Evolutionary conservation across 2,797 vertebrate species (phyloP), one percentile per base, ranked within the genome.

Genomic region (Epinephelus malabaricus): DNA sequence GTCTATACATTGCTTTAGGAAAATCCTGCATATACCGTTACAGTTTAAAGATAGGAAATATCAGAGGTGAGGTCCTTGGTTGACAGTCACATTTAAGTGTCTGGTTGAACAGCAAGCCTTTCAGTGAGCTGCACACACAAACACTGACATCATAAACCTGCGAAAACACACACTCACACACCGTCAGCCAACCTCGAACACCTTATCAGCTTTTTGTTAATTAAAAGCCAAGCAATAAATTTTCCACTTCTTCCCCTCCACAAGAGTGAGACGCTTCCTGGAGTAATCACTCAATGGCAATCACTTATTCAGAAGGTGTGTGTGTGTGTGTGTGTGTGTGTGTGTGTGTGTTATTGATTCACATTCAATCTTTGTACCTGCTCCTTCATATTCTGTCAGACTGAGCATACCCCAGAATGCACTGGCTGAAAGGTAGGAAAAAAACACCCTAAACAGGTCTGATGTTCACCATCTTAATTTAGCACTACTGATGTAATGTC

Each of bases 171-270:
- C 47, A 62, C 68, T 27, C 49, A 56, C 75, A 73, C 30, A 51
- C 43, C 13, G 30, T 54, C 69, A 75, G 49, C 27, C 65, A 69
- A 75, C 68, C 76, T 34, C 64, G 60, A 63, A 69, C 63, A 80
- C 71, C 73, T 77, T 87, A 90, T 92, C 83, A 87, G 71, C 60
- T 67, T 77, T 86, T 86, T 75, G 58, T 86, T 90, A 90, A 92
- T 92, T 90, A 89, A 88, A 87, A 88, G 77, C 69, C 27, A 14
- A 75, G 70, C 60, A 64, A 63, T 81, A 80, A 1, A 76, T 81
- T 86, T 74, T 74, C 77, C 58, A 79, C 17, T 50, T 77, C 67
- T 69, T 77, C 59, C 71, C 56, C 71, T 84, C 77, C 61, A 79
- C 55, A 79, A 69, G 47, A 83, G 56, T 72, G 65, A 83, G 79